A percentile compares a stretch with the other conserved stretches of the same genome.
Evolutionary conservation across 1,140 invertebrate genomes (phyloP).

Genomic region (Eriosoma lanigerum): DNA sequence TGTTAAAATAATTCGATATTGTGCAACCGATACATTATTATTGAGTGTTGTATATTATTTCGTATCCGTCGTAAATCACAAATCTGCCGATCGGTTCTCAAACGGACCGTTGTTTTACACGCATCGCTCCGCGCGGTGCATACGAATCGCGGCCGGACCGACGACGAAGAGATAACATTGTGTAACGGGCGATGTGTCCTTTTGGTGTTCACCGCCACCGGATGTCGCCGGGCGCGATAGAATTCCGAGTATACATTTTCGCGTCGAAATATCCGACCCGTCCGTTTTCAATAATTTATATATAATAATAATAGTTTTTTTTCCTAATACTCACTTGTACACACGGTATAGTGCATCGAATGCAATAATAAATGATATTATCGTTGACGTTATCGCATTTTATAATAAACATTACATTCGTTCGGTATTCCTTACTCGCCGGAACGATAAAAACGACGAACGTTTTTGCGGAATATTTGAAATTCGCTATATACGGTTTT

Average conservation of each 20-base stretch:
- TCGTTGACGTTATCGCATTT: too few relatives aligned
- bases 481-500: too few relatives aligned
- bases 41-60: background rate
- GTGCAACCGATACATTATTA: background rate
- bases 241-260: background rate
- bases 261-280: background rate
- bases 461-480: too few relatives aligned
- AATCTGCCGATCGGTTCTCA: conserved; percentile 15
- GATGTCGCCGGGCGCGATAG: conserved; percentile 10
- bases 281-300: background rate
- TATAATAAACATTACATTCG: too few relatives aligned
- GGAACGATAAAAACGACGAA: too few relatives aligned
- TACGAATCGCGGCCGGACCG: conserved; percentile 12
- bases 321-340: too few relatives aligned
- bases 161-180: background rate
- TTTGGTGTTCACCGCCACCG: conserved; percentile 13
- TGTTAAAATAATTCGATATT: background rate
- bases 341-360: too few relatives aligned
- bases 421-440: too few relatives aligned
- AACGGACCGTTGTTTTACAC: background rate
- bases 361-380: too few relatives aligned
- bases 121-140: background rate
- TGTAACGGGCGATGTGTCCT: background rate
- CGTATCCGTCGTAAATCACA: background rate
- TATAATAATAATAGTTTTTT: background rate